Conservation (phyloP, 1,140 invertebrate species). For the Aphidius gifuensis region DNA sequence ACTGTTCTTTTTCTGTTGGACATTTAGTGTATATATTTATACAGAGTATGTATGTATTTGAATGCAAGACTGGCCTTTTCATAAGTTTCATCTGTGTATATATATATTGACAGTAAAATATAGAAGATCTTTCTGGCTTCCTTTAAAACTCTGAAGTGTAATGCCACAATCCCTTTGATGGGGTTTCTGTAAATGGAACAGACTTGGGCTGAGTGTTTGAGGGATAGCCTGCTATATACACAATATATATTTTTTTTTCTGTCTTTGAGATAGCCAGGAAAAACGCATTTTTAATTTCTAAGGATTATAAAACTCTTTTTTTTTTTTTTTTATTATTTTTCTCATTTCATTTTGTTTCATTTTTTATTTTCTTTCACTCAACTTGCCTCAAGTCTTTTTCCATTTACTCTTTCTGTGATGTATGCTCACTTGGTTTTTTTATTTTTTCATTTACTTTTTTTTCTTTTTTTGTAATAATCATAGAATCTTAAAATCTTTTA, state of each 20-base stretch:
- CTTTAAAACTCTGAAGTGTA: constrained; percentile 45
- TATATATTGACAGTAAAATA: no score
- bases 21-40: no score
- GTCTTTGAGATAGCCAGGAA: constrained; percentile 29
- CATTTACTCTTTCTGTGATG: no score
- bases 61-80: no score
- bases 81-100: no score
- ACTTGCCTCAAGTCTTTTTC: background rate
- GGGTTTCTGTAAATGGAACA: constrained; percentile 56
- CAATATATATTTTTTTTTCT: constrained; percentile 21
- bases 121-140: constrained; percentile 21
- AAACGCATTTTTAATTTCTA: constrained; percentile 53
- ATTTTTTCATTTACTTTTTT: background rate
- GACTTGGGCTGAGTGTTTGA: background rate
- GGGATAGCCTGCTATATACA: constrained; percentile 9
- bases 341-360: constrained; percentile 11
- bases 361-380: background rate
- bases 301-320: constrained; percentile 43
- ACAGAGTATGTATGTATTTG: no score
- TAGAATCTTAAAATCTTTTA: no score
- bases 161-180: constrained; percentile 55
- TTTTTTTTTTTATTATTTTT: constrained; percentile 13
- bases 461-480: background rate
- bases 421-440: no score
- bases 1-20: no score